Conservation (phyloP, 2,113 vertebrate genomes). For the Myanophis thanlyinensis region DNA sequence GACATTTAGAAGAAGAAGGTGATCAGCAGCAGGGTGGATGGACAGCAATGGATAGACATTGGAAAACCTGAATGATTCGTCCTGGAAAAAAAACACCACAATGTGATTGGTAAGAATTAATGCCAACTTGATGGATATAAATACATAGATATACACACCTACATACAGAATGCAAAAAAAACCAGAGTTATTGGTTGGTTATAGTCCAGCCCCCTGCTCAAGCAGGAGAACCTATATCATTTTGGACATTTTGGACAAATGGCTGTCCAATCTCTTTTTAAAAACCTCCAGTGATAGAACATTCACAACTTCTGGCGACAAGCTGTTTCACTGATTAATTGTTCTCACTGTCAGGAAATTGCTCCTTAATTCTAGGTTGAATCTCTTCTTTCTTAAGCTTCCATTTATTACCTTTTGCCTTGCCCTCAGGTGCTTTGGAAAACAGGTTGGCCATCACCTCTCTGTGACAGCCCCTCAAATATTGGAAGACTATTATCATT, state of each 20-base stretch:
- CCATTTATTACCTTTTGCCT: background rate
- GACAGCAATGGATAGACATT: background rate
- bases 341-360: background rate
- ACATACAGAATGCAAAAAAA: background rate
- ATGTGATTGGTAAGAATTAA: background rate
- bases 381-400: background rate
- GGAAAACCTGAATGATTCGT: background rate
- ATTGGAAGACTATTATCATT: background rate
- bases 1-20: background rate
- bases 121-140: background rate
- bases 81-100: background rate
- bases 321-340: background rate
- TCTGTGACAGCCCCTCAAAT: background rate
- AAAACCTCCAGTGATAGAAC: background rate
- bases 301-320: background rate
- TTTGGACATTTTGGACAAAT: background rate
- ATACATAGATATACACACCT: background rate
- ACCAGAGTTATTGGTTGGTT: background rate
- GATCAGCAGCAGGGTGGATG: background rate
- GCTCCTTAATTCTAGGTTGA: too few relatives aligned
- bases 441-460: background rate
- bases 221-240: background rate
- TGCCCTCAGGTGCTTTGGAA: background rate
- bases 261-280: background rate
- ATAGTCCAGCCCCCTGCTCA: background rate